Conservation (phyloP, 1,140 invertebrate genomes). For the Penaeus vannamei region DNA sequence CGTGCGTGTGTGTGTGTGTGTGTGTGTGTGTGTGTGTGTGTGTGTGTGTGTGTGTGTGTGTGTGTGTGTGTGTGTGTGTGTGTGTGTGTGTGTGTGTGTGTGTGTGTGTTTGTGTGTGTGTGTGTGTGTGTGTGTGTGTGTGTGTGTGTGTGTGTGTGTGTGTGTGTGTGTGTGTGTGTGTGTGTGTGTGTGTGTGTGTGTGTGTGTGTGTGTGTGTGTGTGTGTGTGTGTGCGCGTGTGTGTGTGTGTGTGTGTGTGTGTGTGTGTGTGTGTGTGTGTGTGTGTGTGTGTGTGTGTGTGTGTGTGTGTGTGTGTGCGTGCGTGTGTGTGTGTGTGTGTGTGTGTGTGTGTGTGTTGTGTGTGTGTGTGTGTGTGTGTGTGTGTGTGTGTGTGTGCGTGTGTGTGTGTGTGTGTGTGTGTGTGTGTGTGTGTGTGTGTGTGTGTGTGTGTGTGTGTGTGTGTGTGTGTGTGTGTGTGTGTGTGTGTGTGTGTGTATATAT, state of each 20-base stretch:
- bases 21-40: too few relatives aligned
- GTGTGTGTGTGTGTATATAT: background rate
- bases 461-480: background rate
- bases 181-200: background rate
- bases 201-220: background rate
- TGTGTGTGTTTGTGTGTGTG: too few relatives aligned
- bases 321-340: background rate
- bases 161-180: too few relatives aligned
- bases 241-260: background rate
- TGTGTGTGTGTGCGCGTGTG: background rate
- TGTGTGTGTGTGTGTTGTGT: background rate
- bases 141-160: too few relatives aligned
- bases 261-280: background rate
- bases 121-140: too few relatives aligned
- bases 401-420: background rate
- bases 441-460: background rate
- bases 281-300: background rate
- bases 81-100: too few relatives aligned
- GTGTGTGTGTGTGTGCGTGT: background rate
- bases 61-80: too few relatives aligned
- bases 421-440: background rate
- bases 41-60: too few relatives aligned
- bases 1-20: too few relatives aligned
- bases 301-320: background rate
- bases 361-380: background rate